Evolutionary conservation across 92 coral and sea anemone species (phyloP).

Genomic region (Hydrozoanthus gracilis): DNA sequence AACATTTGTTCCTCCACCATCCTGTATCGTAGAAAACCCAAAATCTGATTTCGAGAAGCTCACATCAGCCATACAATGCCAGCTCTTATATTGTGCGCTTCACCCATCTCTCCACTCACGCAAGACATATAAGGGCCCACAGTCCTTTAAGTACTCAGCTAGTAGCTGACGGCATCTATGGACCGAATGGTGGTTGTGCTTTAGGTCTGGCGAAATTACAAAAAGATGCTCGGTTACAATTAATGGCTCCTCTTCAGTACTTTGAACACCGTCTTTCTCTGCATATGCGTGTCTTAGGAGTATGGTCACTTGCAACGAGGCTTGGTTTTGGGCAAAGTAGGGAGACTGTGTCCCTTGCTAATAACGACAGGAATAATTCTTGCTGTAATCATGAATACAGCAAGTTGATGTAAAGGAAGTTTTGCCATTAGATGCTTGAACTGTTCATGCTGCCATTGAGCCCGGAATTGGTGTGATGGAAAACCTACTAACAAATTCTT

Average conservation of each 20-base stretch:
- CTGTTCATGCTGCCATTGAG: constrained; percentile 47
- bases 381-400: constrained; percentile 29
- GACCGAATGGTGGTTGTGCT: constrained; percentile 18
- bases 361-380: constrained; percentile 38
- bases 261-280: constrained; percentile 20
- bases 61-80: constrained; percentile 55
- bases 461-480: constrained; percentile 44
- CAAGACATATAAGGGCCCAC: not conserved
- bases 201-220: not conserved
- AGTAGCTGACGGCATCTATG: constrained; percentile 8
- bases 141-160: not conserved
- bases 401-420: constrained; percentile 38
- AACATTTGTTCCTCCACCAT: constrained; percentile 47
- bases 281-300: constrained; percentile 30
- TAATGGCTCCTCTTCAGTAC: constrained; percentile 28
- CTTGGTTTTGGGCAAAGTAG: constrained; percentile 39
- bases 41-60: constrained; percentile 13
- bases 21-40: constrained; percentile 14
- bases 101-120: constrained; percentile 19
- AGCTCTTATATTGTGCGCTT: constrained; percentile 58
- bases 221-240: not conserved
- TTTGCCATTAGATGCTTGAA: constrained; percentile 32
- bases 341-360: constrained; percentile 17
- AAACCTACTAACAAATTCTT: constrained; percentile 13
- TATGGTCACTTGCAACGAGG: constrained; percentile 28